Base-by-base conservation (phyloP, 2,888 invertebrate species). In the Caenorhabditis sp. region DNA sequence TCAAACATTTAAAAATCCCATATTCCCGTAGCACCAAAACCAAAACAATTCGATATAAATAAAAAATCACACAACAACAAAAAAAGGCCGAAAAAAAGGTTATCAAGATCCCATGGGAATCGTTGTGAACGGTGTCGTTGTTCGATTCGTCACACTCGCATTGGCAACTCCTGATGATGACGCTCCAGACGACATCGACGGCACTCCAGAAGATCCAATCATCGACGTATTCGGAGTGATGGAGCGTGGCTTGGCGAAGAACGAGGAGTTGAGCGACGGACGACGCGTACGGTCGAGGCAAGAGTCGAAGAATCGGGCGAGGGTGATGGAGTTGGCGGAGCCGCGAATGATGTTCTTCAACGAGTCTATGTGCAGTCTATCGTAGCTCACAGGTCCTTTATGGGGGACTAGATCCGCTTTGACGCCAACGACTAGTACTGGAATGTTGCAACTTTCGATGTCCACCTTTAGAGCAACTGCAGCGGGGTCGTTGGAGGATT, bases 381-480 rank as follows among this genome's bases (percentile, higher is more conserved):
- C 87, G 54, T 86, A 84, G 38, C 83, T 79, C 16, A 77, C 70
- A 7, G 87, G 85, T 24, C 76, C 86, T 38, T 90, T 84, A 41
- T 90, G 86, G 0, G 89, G 88, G 6, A 88, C 89, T 28, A 87
- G 73, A 93, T 98, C 97, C 86, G 95, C 94, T 93, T 98, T 98
- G 1, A 97, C 97, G 16, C 97, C 98, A 91, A 98, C 95, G 0
- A 98, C 96, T 85, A 98, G 94, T 90, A 97, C 96, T 0, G 98
- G 98, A 91, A 97, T 95, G 82, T 92, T 92, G 64, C 93, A 93
- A 22, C 93, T 85, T 66, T 89, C 89, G 8, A 89, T 86, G 56
- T 88, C 88, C 0, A 87, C 85, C 14, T 80, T 68, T 7, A 85
- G 74, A 35, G 84, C 76, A 3, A 80, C 80, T 0, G 82, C 79